phyloP scores from a whole-genome alignment of 1,140 invertebrate species.

The Probaryconus sp. region DNA sequence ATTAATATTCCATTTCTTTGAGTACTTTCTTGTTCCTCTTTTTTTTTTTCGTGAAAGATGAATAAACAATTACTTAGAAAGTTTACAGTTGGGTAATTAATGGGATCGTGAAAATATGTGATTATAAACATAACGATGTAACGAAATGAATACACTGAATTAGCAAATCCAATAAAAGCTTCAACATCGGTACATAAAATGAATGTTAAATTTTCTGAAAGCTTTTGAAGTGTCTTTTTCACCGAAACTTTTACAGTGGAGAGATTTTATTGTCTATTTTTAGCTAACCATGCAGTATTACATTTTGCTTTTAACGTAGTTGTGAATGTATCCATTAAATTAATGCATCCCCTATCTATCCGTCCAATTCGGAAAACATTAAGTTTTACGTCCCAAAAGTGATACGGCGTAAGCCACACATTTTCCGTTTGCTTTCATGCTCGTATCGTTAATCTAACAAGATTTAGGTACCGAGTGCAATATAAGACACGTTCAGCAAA shows the following conservation, averaged over 20 bases:
- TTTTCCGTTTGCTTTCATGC: constrained; percentile 31
- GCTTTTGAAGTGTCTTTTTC: constrained; percentile 43
- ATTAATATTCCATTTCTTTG: too few species aligned
- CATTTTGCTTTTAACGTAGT: constrained; percentile 52
- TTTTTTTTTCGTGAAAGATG: neutral
- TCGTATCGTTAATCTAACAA: constrained; percentile 31
- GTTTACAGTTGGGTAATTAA: neutral
- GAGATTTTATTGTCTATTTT: constrained; percentile 50
- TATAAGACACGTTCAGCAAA: constrained; percentile 37
- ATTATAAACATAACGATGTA: constrained; percentile 24
- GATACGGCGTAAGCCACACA: constrained; percentile 31
- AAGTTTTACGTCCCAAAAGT: constrained; percentile 47
- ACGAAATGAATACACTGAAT: constrained; percentile 32
- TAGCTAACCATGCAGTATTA: constrained; percentile 53
- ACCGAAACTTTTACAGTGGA: constrained; percentile 25
- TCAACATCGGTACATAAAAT: constrained; percentile 25
- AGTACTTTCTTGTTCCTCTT: constrained; percentile 12
- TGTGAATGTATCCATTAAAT: constrained; percentile 44
- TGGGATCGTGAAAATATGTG: neutral
- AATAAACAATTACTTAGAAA: neutral
- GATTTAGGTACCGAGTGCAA: constrained; percentile 30
- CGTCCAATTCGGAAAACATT: constrained; percentile 54
- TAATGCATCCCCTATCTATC: constrained; percentile 48
- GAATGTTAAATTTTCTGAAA: constrained; percentile 42
- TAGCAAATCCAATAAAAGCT: constrained; percentile 39